A percentile compares a stretch with the other conserved stretches of the same genome.
Evolutionary conservation across 2,113 vertebrate genomes (phyloP).

Genomic region (Lepisosteus oculatus): DNA sequence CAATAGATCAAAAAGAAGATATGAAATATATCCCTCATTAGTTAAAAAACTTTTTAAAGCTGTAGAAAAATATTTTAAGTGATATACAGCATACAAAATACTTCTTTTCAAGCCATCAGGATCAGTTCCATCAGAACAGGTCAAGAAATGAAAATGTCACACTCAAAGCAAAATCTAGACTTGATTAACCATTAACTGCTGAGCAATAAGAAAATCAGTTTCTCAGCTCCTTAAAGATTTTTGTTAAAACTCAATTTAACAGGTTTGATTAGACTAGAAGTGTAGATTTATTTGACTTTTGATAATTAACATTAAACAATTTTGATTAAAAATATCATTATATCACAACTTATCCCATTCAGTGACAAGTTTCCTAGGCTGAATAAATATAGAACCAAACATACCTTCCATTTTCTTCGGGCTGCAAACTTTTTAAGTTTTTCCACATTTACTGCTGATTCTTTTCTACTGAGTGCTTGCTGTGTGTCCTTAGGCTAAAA

Average conservation of each 20-base stretch:
- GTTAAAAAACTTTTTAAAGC: too few relatives aligned
- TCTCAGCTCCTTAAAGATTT: too few relatives aligned
- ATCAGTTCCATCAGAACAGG: neutral
- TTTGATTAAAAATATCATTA: too few relatives aligned
- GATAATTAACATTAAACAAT: too few relatives aligned
- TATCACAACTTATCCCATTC: too few relatives aligned
- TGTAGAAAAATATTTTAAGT: neutral
- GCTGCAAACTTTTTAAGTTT: constrained; percentile 98
- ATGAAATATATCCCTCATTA: too few relatives aligned
- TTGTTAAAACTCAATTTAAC: too few relatives aligned
- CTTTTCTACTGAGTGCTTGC: constrained; percentile 92
- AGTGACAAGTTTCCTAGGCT: too few relatives aligned
- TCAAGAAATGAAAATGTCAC: neutral
- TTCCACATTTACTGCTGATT: constrained; percentile 98
- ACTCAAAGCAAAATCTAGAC: neutral
- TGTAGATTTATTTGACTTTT: too few relatives aligned
- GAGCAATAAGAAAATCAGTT: too few relatives aligned
- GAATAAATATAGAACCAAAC: neutral
- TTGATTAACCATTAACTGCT: neutral
- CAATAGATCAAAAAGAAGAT: too few relatives aligned
- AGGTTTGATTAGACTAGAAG: too few relatives aligned
- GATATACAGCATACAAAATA: neutral
- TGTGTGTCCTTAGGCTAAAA: constrained; percentile 91
- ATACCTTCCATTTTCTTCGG: constrained; percentile 95
- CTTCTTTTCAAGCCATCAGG: neutral